Base-by-base conservation (phyloP, 2,113 vertebrate species). In the Barbus barbus region DNA sequence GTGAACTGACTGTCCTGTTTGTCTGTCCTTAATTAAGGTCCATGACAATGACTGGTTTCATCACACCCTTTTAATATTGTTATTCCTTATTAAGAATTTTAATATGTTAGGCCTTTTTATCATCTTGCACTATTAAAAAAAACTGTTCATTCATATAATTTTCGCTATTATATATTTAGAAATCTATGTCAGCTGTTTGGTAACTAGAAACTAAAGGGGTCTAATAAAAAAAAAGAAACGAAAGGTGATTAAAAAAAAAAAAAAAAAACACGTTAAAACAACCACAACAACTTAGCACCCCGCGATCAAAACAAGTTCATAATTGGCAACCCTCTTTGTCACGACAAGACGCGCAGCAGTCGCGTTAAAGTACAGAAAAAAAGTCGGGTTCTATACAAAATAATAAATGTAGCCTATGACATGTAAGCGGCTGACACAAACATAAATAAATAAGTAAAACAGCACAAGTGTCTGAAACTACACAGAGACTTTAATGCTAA, bases 251-350 rank as follows among this genome's bases (percentile, higher is more conserved):
- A 1, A 16, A 46, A 46, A 46, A 12, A 6, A 5, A 13, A 3
- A 1, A 44, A 0, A 8, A 16, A 9, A 36, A 3, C 46, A 18
- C 16, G 2, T 22, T 31, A 26, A 22, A 51, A 51, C 24, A 51
- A 31, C 53, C 1, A 56, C 44, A 31, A 53, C 18, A 83, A 78
- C 77, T 67, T 86, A 80, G 44, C 79, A 82, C 75, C 74, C 26
- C 28, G 3, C 24, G 36, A 24, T 28, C 4, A 63, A 69, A 60
- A 51, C 67, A 61, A 61, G 26, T 33, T 31, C 0, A 51, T 4
- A 81, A 28, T 44, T 72, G 81, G 85, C 85, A 86, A 78, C 63
- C 85, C 56, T 28, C 38, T 82, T 58, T 82, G 79, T 77, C 33
- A 61, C 0, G 5, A 22, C 9, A 4, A 20, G 36, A 61, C 48